phyloP scores from a whole-genome alignment of 2,797 vertebrate genomes.

The Catostomus latipinnis region DNA sequence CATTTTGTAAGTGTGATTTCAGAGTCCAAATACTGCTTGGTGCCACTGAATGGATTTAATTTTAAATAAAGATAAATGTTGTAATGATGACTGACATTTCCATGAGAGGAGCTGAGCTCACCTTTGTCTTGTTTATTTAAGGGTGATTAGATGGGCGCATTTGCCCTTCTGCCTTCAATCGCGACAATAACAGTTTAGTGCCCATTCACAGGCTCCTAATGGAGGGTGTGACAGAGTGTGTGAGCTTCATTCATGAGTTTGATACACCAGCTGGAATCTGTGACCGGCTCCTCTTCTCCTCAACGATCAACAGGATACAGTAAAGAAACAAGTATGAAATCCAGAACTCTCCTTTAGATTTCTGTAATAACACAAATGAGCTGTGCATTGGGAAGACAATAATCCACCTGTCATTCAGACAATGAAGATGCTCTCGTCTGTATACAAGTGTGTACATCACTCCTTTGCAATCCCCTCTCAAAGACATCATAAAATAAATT shows the following conservation, averaged over 20 bases:
- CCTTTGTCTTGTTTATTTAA: slow-evolving; percentile 23
- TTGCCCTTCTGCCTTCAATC: slow-evolving; percentile 36
- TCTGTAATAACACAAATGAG: background rate
- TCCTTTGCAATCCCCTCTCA: background rate
- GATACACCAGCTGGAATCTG: background rate
- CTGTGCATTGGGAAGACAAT: background rate
- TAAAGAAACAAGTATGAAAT: background rate
- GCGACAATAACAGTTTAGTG: slow-evolving; percentile 54
- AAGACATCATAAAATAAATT: background rate
- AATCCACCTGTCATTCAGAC: background rate
- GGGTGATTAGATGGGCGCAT: slow-evolving; percentile 35
- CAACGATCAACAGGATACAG: background rate
- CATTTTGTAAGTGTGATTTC: too few relatives aligned
- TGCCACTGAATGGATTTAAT: background rate
- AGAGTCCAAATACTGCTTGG: background rate
- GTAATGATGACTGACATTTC: slow-evolving; percentile 8
- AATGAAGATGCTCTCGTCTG: background rate
- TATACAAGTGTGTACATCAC: background rate
- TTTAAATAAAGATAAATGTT: background rate
- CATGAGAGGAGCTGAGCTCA: slow-evolving; percentile 29
- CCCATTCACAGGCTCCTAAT: slow-evolving; percentile 44
- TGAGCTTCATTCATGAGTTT: slow-evolving; percentile 6
- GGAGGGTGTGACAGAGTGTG: slow-evolving; percentile 36
- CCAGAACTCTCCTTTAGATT: background rate
- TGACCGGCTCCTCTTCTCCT: background rate